A percentile compares a stretch with the other conserved stretches of the same genome.
phyloP scores from a whole-genome alignment of 2,888 invertebrate genomes.

The Willowsia nigromaculata region DNA sequence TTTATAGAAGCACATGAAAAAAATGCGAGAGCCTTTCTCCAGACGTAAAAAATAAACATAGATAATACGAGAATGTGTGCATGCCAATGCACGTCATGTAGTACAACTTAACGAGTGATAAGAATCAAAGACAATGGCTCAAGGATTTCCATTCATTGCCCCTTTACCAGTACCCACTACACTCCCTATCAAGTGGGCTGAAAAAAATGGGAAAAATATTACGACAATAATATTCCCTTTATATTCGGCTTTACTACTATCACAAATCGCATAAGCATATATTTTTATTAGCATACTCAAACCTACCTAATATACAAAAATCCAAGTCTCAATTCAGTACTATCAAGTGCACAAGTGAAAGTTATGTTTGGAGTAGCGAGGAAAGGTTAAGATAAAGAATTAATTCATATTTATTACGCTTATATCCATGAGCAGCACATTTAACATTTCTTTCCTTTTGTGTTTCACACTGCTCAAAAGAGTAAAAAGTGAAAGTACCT shows the following conservation, averaged over 20 bases:
- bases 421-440: not conserved
- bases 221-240: not conserved
- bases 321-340: no score
- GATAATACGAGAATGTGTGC: not conserved
- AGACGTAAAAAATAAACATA: not conserved
- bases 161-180: not conserved
- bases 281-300: not conserved
- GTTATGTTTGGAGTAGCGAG: not conserved
- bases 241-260: not conserved
- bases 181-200: not conserved
- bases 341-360: not conserved
- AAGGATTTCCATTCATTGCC: not conserved
- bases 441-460: not conserved
- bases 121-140: slow-evolving; percentile 26
- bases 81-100: not conserved
- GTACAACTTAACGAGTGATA: slow-evolving; percentile 3
- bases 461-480: not conserved
- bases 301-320: no score
- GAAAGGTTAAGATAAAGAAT: slow-evolving; percentile 30
- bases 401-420: slow-evolving; percentile 29
- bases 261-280: not conserved
- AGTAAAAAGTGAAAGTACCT: not conserved
- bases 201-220: not conserved
- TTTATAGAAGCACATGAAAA: not conserved
- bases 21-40: not conserved